Conservation (phyloP, 2,888 invertebrate genomes). For the Nipponacmea schrenckii region DNA sequence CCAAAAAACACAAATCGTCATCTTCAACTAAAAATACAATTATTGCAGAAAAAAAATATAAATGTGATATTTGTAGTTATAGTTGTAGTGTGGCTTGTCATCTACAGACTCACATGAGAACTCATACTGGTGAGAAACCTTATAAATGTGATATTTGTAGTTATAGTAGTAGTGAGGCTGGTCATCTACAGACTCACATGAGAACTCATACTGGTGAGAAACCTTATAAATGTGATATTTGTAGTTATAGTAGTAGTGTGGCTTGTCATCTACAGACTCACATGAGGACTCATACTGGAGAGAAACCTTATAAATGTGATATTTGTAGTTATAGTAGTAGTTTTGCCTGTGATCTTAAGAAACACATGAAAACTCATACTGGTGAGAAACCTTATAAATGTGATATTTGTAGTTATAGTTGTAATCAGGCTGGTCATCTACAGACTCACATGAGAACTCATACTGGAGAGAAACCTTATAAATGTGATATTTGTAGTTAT, state of each 20-base stretch:
- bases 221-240: not conserved
- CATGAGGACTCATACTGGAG: conserved; percentile 9
- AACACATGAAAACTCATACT: conserved; percentile 15
- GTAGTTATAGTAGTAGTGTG: not conserved
- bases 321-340: conserved; percentile 13
- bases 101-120: not conserved
- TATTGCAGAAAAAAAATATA: not conserved
- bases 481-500: conserved; percentile 15
- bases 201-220: conserved; percentile 3
- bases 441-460: conserved; percentile 12
- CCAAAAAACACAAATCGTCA: not conserved
- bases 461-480: conserved; percentile 14
- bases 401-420: conserved; percentile 5
- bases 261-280: not conserved
- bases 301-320: conserved; percentile 9
- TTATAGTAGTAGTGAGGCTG: not conserved
- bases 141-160: not conserved
- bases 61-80: not conserved
- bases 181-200: not conserved
- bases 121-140: not conserved
- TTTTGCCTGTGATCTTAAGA: not conserved
- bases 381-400: conserved; percentile 16
- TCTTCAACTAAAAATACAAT: not conserved
- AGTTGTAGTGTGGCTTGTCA: not conserved
- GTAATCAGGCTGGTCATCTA: not conserved